Base-by-base conservation (phyloP, 2,113 vertebrate species). In the Tichodroma muraria region DNA sequence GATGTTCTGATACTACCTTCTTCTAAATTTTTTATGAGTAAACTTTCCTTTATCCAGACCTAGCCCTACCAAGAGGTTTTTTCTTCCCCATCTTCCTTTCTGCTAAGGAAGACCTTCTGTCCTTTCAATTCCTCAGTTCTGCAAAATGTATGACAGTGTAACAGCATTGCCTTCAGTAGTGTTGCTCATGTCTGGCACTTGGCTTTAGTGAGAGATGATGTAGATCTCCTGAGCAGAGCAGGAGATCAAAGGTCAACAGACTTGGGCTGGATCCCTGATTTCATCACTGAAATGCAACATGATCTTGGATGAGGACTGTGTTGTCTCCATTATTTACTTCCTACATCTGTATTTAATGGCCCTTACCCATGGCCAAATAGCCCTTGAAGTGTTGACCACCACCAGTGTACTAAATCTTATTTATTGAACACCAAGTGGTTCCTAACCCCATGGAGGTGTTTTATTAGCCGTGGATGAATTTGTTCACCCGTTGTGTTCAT, bases 301-400 rank as follows among this genome's bases (percentile, higher is more conserved):
- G 25, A 71, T 80, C 27, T 68, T 60, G 49, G 82, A 42, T 1
- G 3, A 56, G n/a, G 25, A 7, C 4, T 37, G 7, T 65, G 24
- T 59, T 64, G 17, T 44, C 35, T 49, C 16, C 0, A 0, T 71
- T 37, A 91, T 85, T 95, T 86, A 82, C 22, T 80, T 87, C 64
- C 54, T 88, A 15, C 35, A 37, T 83, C 68, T 73, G 66, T 80
- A 91, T 70, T 68, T 95, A 95, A 94, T 70, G 68, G 57, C 66
- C 80, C 84, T 95, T 88, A 61, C 56, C 42, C 31, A 27, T 24
- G 71, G 57, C 59, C 82, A 76, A 83, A 83, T n/a, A 89, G 28
- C 54, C 53, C 69, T 60, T 93, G 64, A 78, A 92, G 24, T 53
- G 30, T 38, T 80, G 65, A 66, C 38, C 30, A 37, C 35, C 35